These are phyloP conservation scores for Novumbra hubbsi DNA, from an alignment of 2,797 vertebrate species.

Conservation along the genomic window DNA sequence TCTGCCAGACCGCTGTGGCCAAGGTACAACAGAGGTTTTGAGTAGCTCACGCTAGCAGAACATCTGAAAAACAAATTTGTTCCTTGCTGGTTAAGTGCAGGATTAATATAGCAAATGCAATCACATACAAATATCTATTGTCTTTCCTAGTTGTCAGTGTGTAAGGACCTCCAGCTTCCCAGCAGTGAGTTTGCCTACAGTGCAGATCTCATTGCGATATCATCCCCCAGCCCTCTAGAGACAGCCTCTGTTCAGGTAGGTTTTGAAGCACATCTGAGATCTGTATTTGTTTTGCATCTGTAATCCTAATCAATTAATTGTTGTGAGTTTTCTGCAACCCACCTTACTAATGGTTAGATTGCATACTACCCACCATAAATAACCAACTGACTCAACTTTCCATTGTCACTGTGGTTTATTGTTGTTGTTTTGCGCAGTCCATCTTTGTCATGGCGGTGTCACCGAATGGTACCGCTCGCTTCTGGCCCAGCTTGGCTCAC, in stretches of 20 bases:
- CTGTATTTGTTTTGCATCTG: not conserved
- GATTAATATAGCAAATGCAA: not conserved
- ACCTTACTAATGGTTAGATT: not conserved
- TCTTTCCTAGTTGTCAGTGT: conserved; percentile 80
- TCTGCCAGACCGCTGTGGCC: conserved; percentile 83
- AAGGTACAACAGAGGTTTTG: conserved; percentile 76
- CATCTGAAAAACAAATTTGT: not conserved
- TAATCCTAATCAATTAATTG: not conserved
- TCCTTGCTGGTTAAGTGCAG: not conserved
- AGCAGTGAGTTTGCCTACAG: conserved; percentile 79
- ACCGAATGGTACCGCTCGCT: conserved; percentile 81
- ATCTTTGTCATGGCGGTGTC: conserved; percentile 84
- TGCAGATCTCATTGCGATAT: conserved; percentile 83
- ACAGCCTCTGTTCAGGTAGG: conserved; percentile 76
- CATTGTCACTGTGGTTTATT: not conserved
- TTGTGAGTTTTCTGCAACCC: not conserved
- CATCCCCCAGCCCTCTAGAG: conserved; percentile 71
- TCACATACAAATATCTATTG: conserved; percentile 5
- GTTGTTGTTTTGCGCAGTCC: conserved; percentile 63
- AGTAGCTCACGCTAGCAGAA: not conserved
- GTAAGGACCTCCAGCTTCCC: conserved; percentile 92
- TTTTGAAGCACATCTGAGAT: not conserved
- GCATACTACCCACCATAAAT: not conserved
- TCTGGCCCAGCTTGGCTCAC: conserved; percentile 86
- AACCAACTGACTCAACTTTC: too few species aligned